Evolutionary conservation across 2,888 invertebrate genomes (phyloP), one percentile per base, ranked within the genome.

Genomic region (Lymantria monacha): DNA sequence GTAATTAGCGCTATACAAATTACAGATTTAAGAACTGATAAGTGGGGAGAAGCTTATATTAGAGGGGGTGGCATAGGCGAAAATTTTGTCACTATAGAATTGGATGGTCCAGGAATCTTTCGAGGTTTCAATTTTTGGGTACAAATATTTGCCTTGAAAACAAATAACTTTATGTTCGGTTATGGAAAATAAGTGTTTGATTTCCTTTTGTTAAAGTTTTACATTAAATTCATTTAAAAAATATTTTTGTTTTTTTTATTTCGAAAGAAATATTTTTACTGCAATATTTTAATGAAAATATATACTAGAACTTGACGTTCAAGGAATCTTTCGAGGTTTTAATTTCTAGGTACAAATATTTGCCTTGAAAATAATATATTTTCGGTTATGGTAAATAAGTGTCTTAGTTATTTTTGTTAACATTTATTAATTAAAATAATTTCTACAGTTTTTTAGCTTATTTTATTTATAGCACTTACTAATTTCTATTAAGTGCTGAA

Each of bases 321-420:
- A 87, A 0, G 76, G 73, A 11, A 63, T 83, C 0, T 78, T 88
- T 1, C 64, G 85, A 7, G 89, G 87, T 0, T 84, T 80, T 41
- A 85, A 85, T 51, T 89, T 89, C 55, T 78, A 76, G 73, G 81
- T 88, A 11, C 76, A 87, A 66, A 80, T 87, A 33, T 88, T 81
- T 51, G 83, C 81, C 1, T 74, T 82, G 9, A 63, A 83, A 33
- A 73, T 76, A 0, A 74, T 85, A 83, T 48, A 3, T 78, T 10
- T 64, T 60, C 12, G 63, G 71, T 11, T 81, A 83, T 45, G 85
- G 83, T 1, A 78, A 76, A 48, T 67, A 14, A n/a, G 47, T 12
- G 30, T 46, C 44, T 22, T 22, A 53, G 10, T 9, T 59, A 10
- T 30, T 30, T 30, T 7, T 30, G 30, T 30, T 30, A 30, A 30